A percentile compares a stretch with the other conserved stretches of the same genome.
Evolutionary conservation across 1,140 invertebrate species (phyloP).

Genomic region (Drosophila rhopaloa): DNA sequence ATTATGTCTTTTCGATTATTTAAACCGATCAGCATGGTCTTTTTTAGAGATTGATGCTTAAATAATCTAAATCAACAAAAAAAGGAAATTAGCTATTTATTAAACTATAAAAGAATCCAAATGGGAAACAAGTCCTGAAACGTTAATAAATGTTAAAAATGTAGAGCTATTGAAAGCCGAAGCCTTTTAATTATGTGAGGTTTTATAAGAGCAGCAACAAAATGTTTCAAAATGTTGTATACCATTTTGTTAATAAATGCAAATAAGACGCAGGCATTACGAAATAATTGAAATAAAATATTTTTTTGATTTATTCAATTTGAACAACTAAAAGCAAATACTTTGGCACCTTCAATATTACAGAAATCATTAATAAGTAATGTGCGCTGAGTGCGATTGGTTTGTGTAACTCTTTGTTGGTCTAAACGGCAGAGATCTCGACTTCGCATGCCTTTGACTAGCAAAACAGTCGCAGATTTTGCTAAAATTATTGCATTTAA

Average conservation of each 20-base stretch:
- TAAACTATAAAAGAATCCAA: no score
- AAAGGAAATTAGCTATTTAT: background rate
- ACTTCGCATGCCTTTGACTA: constrained; percentile 51
- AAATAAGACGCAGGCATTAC: constrained; percentile 27
- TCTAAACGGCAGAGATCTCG: constrained; percentile 19
- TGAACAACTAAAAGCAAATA: constrained; percentile 78
- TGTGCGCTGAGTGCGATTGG: constrained; percentile 27
- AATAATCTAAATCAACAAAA: background rate
- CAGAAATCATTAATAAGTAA: constrained; percentile 30
- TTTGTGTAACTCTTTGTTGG: constrained; percentile 14
- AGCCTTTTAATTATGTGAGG: no score
- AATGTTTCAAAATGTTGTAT: no score
- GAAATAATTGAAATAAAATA: constrained; percentile 49
- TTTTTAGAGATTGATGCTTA: constrained; percentile 10
- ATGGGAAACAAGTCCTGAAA: no score
- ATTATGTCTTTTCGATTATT: constrained; percentile 9
- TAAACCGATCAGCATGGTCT: constrained; percentile 22
- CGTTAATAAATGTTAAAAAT: no score
- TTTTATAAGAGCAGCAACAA: no score
- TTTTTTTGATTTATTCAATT: constrained; percentile 62
- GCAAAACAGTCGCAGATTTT: constrained; percentile 70
- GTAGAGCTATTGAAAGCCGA: no score
- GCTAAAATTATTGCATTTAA: constrained; percentile 61
- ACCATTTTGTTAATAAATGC: constrained; percentile 2
- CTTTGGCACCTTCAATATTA: constrained; percentile 76